phyloP scores from a whole-genome alignment of 2,888 invertebrate genomes.

The Spodoptera littoralis region DNA sequence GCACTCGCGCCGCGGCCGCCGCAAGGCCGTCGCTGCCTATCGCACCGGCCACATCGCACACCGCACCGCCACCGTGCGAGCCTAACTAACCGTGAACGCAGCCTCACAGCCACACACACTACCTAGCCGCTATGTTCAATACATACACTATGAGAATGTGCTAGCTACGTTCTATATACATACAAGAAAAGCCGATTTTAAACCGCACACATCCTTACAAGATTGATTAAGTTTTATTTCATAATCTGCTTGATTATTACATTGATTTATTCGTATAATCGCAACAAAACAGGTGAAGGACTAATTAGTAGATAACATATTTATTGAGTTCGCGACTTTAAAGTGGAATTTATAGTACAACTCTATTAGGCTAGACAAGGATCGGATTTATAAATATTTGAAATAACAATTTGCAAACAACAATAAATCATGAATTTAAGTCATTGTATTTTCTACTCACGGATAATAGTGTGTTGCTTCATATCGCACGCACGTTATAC shows the following conservation, averaged over 20 bases:
- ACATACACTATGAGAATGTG: slow-evolving; percentile 11
- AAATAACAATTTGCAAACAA: neutral
- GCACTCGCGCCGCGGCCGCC: slow-evolving; percentile 62
- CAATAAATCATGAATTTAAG: slow-evolving; percentile 12
- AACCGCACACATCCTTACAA: slow-evolving; percentile 13
- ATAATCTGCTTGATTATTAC: neutral
- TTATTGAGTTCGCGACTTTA: too few species aligned
- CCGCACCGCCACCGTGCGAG: slow-evolving; percentile 37
- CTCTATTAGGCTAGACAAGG: too few species aligned
- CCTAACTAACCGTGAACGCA: slow-evolving; percentile 64
- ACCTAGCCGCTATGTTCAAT: slow-evolving; percentile 8
- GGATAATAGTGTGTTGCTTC: slow-evolving; percentile 21
- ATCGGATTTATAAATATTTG: too few species aligned
- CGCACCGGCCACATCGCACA: slow-evolving; percentile 64
- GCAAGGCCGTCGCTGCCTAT: slow-evolving; percentile 74
- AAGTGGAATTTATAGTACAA: too few species aligned
- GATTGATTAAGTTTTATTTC: slow-evolving; percentile 9
- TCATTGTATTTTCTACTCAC: slow-evolving; percentile 8
- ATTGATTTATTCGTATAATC: slow-evolving; percentile 9
- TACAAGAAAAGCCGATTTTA: slow-evolving; percentile 20
- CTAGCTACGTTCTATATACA: slow-evolving; percentile 1
- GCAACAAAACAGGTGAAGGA: neutral
- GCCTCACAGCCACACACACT: slow-evolving; percentile 47
- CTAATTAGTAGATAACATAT: neutral
- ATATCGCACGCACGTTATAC: slow-evolving; percentile 11